These are phyloP conservation scores for Ephialtes manifestator DNA, from an alignment of 2,888 invertebrate species.

Conservation along the genomic window DNA sequence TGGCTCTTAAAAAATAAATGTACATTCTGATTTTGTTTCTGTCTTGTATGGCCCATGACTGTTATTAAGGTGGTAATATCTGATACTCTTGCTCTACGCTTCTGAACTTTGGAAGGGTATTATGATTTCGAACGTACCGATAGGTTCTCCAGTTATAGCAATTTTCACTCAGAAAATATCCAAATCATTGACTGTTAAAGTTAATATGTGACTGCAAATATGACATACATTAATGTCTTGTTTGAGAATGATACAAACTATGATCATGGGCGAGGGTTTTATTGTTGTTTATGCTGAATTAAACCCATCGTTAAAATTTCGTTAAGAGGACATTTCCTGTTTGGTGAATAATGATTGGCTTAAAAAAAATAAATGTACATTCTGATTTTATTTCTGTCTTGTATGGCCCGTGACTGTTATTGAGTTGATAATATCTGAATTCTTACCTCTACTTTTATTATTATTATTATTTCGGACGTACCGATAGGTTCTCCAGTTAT, in stretches of 20 bases:
- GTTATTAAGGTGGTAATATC: too few species aligned
- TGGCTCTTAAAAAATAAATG: not conserved
- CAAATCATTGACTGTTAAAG: conserved; percentile 70
- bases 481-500: not conserved
- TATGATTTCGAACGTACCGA: too few species aligned
- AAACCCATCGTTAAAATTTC: conserved; percentile 47
- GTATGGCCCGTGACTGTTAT: too few species aligned
- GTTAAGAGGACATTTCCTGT: not conserved
- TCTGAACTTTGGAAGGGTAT: too few species aligned
- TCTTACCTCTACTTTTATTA: too few species aligned
- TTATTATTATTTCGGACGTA: too few species aligned
- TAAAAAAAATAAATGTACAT: too few species aligned
- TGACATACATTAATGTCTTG: conserved; percentile 68
- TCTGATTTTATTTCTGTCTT: too few species aligned
- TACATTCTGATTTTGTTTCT: too few species aligned
- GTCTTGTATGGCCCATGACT: too few species aligned
- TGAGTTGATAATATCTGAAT: too few species aligned
- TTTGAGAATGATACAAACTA: not conserved
- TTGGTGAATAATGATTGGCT: not conserved
- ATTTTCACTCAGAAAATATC: conserved; percentile 26
- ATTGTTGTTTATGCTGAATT: not conserved
- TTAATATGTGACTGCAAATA: conserved; percentile 77
- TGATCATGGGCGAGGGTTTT: not conserved
- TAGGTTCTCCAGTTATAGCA: conserved; percentile 4
- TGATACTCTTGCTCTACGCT: too few species aligned